Evolutionary conservation across 2,888 invertebrate genomes (phyloP).

Genomic region (Taenaris catops): DNA sequence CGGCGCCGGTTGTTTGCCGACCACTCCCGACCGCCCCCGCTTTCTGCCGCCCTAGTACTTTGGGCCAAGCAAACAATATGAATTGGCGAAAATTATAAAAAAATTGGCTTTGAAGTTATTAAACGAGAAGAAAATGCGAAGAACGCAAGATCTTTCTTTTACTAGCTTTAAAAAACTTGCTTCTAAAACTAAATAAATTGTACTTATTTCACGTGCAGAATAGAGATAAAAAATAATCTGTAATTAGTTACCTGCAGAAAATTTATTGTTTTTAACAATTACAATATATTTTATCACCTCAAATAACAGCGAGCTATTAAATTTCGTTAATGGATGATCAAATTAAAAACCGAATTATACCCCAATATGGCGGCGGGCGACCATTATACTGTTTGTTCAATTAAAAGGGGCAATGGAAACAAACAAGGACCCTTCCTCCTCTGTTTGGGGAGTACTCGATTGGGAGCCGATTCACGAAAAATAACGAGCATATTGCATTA

Average conservation of each 20-base stretch:
- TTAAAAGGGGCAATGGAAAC: constrained; percentile 64
- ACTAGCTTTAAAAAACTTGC: no score
- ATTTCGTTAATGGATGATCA: constrained; percentile 33
- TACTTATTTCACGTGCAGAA: no score
- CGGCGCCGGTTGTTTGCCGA: constrained; percentile 63
- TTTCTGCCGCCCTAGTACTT: constrained; percentile 47
- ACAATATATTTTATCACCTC: constrained; percentile 7
- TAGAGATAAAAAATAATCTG: no score
- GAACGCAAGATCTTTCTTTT: no score
- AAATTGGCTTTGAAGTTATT: no score
- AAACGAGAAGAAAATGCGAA: no score
- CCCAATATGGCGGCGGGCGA: constrained; percentile 28
- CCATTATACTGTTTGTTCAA: constrained; percentile 66
- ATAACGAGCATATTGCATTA: constrained; percentile 16
- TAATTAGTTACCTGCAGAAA: no score
- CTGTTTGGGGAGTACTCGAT: constrained; percentile 45
- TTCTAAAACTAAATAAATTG: no score
- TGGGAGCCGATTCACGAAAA: constrained; percentile 23
- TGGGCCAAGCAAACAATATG: constrained; percentile 43
- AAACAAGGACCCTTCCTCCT: constrained; percentile 46
- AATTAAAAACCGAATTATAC: constrained; percentile 34
- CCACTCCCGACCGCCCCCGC: constrained; percentile 50
- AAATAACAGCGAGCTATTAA: constrained; percentile 20
- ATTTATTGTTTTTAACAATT: neutral
- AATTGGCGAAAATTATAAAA: constrained; percentile 20